Percentiles rank a stretch among this genome's conserved stretches.
These are phyloP conservation scores for Drosophila baimaii DNA, from an alignment of 1,140 invertebrate species.

Conservation along the genomic window DNA sequence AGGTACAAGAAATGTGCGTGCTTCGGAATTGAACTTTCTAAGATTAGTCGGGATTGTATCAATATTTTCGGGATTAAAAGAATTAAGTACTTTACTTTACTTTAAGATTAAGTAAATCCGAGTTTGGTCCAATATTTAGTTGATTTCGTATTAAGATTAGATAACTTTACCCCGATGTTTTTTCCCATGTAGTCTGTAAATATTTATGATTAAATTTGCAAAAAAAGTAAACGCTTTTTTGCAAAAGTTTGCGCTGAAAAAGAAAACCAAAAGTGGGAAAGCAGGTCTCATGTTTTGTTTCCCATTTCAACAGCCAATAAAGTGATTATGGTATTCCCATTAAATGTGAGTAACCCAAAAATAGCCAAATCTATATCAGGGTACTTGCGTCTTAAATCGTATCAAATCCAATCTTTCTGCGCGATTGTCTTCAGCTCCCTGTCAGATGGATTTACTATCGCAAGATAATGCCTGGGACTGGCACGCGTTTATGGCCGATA, in stretches of 20 bases:
- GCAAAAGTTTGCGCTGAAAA: not conserved
- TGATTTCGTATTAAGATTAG: too few species aligned
- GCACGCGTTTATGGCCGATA: conserved; percentile 27
- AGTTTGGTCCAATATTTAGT: too few species aligned
- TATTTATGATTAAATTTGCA: not conserved
- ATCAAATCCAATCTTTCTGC: not conserved
- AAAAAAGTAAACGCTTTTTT: not conserved
- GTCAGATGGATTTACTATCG: conserved; percentile 38
- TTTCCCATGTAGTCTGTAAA: too few species aligned
- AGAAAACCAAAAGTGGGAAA: not conserved
- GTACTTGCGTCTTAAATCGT: not conserved
- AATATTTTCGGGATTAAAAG: too few species aligned
- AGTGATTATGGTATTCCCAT: not conserved
- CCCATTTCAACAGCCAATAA: not conserved
- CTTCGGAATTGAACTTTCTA: too few species aligned
- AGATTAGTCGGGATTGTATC: too few species aligned
- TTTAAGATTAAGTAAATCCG: too few species aligned
- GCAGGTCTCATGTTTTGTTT: too few species aligned
- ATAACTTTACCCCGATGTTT: too few species aligned
- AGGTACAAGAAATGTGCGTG: too few species aligned
- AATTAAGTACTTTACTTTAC: too few species aligned
- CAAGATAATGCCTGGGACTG: conserved; percentile 11
- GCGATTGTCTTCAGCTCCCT: not conserved
- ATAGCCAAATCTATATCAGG: not conserved
- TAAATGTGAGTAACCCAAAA: not conserved